Conservation (phyloP, 2,113 vertebrate genomes). For the Periophthalmodon schlosseri region DNA sequence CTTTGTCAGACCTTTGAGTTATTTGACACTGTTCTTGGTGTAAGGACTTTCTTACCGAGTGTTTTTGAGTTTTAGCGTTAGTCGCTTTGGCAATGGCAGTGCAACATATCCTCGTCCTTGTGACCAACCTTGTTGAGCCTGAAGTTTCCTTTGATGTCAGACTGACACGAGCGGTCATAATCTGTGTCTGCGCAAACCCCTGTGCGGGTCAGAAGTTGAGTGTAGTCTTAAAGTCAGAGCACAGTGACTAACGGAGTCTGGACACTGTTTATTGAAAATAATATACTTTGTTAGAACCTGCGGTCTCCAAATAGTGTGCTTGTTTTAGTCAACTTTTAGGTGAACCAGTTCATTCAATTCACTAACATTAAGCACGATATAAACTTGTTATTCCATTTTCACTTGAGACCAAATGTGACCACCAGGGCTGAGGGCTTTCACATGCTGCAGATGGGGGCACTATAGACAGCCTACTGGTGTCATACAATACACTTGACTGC, state of each 20-base stretch:
- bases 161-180: background rate
- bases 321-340: constrained; percentile 43
- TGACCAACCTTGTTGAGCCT: constrained; percentile 63
- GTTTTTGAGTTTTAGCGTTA: background rate
- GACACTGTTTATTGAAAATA: constrained; percentile 10
- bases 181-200: background rate
- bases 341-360: background rate
- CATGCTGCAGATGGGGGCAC: constrained; percentile 32
- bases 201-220: background rate
- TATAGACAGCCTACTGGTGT: constrained; percentile 27
- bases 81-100: constrained; percentile 32
- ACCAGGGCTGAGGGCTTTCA: background rate
- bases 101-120: constrained; percentile 60
- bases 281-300: constrained; percentile 39
- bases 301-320: constrained; percentile 27
- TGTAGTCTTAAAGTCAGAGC: constrained; percentile 7
- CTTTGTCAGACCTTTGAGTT: background rate
- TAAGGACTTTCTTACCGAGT: background rate
- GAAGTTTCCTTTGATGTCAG: constrained; percentile 33
- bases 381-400: background rate
- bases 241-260: constrained; percentile 1
- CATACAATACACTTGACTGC: constrained; percentile 43
- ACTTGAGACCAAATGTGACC: background rate
- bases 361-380: background rate
- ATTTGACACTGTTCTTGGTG: background rate